A percentile compares a stretch with the other conserved stretches of the same genome.
Evolutionary conservation across 92 coral and sea anemone species (phyloP).

Genomic region (Porites evermanni): DNA sequence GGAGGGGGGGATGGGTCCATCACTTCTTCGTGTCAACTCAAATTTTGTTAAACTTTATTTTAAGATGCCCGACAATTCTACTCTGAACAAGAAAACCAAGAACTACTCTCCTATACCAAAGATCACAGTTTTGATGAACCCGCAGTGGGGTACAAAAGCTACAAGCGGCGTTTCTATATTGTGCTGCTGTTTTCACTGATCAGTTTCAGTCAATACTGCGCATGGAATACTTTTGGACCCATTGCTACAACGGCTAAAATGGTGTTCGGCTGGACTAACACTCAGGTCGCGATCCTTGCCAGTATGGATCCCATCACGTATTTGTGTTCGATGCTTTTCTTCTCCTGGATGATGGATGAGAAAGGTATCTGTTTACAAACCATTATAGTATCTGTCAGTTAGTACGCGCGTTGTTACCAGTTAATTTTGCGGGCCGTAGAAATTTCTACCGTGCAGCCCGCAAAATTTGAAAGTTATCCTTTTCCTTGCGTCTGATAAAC

Average conservation of each 20-base stretch:
- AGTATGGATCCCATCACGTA: constrained; percentile 98
- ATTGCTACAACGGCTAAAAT: constrained; percentile 92
- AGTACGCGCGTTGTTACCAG: too few species aligned
- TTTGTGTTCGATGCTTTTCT: constrained; percentile 85
- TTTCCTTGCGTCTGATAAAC: too few species aligned
- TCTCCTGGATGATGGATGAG: constrained; percentile 99
- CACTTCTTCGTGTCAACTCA: background rate
- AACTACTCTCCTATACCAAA: background rate
- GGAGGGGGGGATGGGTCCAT: background rate
- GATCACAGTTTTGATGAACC: constrained; percentile 11
- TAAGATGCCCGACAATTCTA: constrained; percentile 41
- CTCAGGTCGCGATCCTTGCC: constrained; percentile 94
- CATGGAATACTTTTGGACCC: constrained; percentile 98
- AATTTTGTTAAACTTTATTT: background rate
- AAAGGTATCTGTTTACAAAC: constrained; percentile 60
- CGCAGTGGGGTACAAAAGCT: constrained; percentile 59
- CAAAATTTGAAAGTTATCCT: too few species aligned
- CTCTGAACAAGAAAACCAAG: background rate
- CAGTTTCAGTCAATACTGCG: constrained; percentile 88
- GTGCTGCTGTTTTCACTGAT: constrained; percentile 82
- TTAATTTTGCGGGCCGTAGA: too few species aligned
- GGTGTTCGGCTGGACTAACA: constrained; percentile 94
- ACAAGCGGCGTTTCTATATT: constrained; percentile 96
- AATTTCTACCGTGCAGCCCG: too few species aligned
- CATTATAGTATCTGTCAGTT: too few species aligned